Evolutionary conservation across 2,797 vertebrate genomes (phyloP).

Genomic region (Leptoclinus maculatus): DNA sequence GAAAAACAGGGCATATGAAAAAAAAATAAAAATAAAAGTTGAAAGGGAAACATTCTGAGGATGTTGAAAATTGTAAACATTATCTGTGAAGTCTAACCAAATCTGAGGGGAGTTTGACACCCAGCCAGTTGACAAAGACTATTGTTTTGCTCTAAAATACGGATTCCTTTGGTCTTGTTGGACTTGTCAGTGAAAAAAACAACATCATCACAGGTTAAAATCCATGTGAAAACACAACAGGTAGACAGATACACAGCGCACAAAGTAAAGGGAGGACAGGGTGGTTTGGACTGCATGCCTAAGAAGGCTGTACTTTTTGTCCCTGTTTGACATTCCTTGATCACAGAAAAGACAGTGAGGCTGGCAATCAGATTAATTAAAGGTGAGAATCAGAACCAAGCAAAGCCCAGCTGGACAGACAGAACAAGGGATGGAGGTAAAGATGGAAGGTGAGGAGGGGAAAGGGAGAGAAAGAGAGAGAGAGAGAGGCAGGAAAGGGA

Average conservation of each 20-base stretch:
- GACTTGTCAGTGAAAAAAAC: conserved; percentile 13
- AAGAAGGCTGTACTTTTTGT: conserved; percentile 91
- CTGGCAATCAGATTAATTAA: conserved; percentile 44
- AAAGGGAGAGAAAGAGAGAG: background rate
- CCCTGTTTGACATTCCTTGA: conserved; percentile 89
- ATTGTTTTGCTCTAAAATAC: conserved; percentile 15
- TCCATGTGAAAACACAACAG: conserved; percentile 83
- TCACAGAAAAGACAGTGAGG: conserved; percentile 81
- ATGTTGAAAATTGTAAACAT: background rate
- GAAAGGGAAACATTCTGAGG: conserved; percentile 7
- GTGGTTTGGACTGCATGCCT: conserved; percentile 61
- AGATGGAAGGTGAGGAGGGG: conserved; percentile 7
- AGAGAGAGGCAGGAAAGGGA: conserved; percentile 8
- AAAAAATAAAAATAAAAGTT: conserved; percentile 9
- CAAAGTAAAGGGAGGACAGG: conserved; percentile 91
- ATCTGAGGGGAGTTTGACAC: conserved; percentile 15
- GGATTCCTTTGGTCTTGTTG: conserved; percentile 24
- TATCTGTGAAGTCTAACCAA: background rate
- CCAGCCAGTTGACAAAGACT: background rate
- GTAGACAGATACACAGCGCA: conserved; percentile 77
- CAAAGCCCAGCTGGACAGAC: conserved; percentile 89
- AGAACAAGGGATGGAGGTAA: conserved; percentile 48
- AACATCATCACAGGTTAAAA: conserved; percentile 40
- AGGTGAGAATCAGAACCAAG: conserved; percentile 78
- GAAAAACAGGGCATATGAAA: conserved; percentile 8